Conservation (phyloP, 1,140 invertebrate species). For the Matsumurasca onukii region DNA sequence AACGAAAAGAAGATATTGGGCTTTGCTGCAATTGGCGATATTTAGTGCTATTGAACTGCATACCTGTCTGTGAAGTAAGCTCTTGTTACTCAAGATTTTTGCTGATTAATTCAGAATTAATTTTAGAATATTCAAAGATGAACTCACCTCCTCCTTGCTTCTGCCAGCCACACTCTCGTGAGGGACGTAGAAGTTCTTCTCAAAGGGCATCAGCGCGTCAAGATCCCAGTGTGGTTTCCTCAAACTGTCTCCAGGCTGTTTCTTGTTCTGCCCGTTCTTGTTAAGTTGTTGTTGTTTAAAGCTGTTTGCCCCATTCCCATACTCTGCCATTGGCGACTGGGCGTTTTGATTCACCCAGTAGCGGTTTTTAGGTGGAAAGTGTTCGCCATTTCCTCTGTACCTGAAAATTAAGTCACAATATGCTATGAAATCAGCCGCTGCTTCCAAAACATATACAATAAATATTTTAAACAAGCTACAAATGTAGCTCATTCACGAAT, state of each 20-base stretch:
- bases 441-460: neutral
- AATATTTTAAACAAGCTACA: neutral
- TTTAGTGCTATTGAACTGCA: neutral
- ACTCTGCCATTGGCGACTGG: neutral
- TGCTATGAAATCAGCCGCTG: neutral
- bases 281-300: too few relatives aligned
- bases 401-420: constrained; percentile 11
- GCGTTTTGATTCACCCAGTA: constrained; percentile 25
- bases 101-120: too few relatives aligned
- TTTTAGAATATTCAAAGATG: constrained; percentile 2
- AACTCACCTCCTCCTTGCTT: too few relatives aligned
- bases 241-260: constrained; percentile 70
- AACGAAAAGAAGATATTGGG: too few relatives aligned
- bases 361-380: constrained; percentile 23
- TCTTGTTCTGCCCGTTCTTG: constrained; percentile 43
- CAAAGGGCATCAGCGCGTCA: constrained; percentile 70
- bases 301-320: constrained; percentile 10
- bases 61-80: too few relatives aligned
- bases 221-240: constrained; percentile 86
- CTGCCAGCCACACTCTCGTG: constrained; percentile 73
- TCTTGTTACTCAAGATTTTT: too few relatives aligned
- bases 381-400: constrained; percentile 29
- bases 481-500: neutral
- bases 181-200: constrained; percentile 91
- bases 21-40: neutral